These are phyloP conservation scores for Rhea pennata DNA, from an alignment of 2,113 vertebrate species.

Conservation along the genomic window DNA sequence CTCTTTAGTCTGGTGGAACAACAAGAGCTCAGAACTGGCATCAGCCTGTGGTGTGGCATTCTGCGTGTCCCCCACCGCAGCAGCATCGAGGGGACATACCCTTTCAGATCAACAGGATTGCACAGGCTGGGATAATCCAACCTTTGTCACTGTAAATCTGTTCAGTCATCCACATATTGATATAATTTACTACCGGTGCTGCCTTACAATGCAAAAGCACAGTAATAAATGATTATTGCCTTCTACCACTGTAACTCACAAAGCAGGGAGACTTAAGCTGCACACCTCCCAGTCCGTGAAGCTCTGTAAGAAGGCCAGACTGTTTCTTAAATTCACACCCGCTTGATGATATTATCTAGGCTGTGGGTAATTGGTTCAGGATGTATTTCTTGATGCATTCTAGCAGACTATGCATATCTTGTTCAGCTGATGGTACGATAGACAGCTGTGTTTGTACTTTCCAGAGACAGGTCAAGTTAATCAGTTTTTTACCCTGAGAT, in stretches of 20 bases:
- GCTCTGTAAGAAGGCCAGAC: background rate
- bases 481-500: background rate
- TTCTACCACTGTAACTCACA: background rate
- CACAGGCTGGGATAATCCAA: background rate
- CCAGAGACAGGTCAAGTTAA: background rate
- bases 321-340: background rate
- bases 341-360: background rate
- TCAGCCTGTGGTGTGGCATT: background rate
- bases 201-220: background rate
- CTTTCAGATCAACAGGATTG: background rate
- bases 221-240: background rate
- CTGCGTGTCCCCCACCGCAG: background rate
- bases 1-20: background rate
- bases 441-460: background rate
- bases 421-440: background rate
- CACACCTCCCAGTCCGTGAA: background rate
- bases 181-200: background rate
- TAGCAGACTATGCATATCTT: background rate
- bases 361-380: background rate
- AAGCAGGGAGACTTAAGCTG: background rate
- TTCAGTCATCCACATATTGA: background rate
- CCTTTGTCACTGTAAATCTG: background rate
- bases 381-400: background rate
- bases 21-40: background rate
- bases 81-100: background rate